phyloP scores from a whole-genome alignment of 2,113 vertebrate genomes.

The Marmota monax region DNA sequence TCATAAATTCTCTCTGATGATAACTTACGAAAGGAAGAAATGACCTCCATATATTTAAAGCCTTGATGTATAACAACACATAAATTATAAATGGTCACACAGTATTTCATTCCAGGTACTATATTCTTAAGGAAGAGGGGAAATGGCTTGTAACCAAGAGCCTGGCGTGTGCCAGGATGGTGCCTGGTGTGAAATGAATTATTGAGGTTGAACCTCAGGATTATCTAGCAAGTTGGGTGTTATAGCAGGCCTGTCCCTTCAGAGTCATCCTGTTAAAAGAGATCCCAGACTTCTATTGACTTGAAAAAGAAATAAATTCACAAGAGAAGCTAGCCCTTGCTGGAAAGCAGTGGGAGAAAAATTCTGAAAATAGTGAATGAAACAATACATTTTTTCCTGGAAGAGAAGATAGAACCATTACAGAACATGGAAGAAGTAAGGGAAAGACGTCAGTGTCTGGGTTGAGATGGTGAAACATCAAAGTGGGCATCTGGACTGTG shows the following conservation, averaged over 20 bases:
- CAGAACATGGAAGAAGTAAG: neutral
- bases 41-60: conserved; percentile 64
- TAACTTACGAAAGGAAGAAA: conserved; percentile 76
- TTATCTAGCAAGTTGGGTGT: neutral
- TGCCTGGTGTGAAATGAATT: neutral
- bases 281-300: neutral
- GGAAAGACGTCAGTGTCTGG: neutral
- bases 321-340: neutral
- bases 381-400: neutral
- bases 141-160: neutral
- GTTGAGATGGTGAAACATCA: neutral
- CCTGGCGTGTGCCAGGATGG: neutral
- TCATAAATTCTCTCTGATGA: conserved; percentile 77
- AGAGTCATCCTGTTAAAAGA: neutral
- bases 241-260: neutral
- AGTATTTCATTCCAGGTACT: neutral
- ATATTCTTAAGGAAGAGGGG: neutral
- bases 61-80: conserved; percentile 65
- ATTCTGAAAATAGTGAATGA: neutral
- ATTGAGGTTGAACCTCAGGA: neutral
- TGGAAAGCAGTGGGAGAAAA: neutral
- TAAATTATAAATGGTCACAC: conserved; percentile 49
- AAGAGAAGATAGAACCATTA: neutral
- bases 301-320: conserved; percentile 3
- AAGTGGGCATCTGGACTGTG: neutral